Conservation (phyloP, 2,888 invertebrate genomes). For the Phengaris arion region DNA sequence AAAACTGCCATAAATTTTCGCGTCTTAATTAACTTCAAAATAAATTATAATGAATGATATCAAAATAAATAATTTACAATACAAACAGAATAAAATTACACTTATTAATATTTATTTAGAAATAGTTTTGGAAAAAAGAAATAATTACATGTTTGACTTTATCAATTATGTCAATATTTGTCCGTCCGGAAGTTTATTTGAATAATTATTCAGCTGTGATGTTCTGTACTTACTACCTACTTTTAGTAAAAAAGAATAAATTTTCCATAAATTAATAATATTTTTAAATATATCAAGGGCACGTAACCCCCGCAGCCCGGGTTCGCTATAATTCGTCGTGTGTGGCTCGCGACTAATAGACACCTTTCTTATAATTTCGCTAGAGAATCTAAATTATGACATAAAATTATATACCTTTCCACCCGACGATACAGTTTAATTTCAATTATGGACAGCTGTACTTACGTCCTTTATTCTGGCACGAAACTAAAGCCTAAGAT, state of each 20-base stretch:
- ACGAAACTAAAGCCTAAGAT: conserved; percentile 68
- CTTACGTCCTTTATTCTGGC: conserved; percentile 42
- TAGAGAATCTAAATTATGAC: conserved; percentile 43
- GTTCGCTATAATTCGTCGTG: conserved; percentile 75
- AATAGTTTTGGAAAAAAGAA: conserved; percentile 7
- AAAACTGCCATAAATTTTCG: conserved; percentile 21
- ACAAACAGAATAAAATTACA: conserved; percentile 26
- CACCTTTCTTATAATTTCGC: conserved; percentile 54
- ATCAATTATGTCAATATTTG: conserved; percentile 1
- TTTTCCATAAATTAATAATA: conserved; percentile 15
- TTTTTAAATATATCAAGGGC: conserved; percentile 54
- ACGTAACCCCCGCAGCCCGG: conserved; percentile 64
- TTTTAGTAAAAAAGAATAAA: conserved; percentile 1
- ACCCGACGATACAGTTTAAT: conserved; percentile 42
- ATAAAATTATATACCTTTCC: conserved; percentile 47
- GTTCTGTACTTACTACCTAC: neutral
- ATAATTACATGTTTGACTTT: neutral
- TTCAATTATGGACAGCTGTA: conserved; percentile 37
- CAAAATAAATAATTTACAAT: conserved; percentile 21
- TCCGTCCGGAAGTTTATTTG: conserved; percentile 5
- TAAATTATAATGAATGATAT: conserved; percentile 26
- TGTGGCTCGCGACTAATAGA: conserved; percentile 72
- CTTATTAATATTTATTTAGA: conserved; percentile 16
- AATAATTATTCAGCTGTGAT: neutral
- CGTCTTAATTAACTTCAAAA: conserved; percentile 29